phyloP scores from a whole-genome alignment of 2,888 invertebrate genomes.

The Hirtodrosophila cameraria region DNA sequence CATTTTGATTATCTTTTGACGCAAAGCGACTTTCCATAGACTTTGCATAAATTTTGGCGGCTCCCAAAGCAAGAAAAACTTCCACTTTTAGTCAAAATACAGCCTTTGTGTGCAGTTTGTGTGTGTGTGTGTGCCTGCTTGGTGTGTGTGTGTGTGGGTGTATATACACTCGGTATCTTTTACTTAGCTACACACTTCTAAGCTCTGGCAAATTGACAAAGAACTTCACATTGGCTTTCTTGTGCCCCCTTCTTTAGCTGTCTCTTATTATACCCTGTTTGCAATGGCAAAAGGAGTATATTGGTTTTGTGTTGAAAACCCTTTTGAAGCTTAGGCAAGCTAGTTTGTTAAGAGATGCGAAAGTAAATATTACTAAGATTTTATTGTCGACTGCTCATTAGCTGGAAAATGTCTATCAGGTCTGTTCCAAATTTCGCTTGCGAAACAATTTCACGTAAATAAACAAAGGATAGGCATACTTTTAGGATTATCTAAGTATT shows the following conservation, averaged over 20 bases:
- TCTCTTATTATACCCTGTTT: too few relatives aligned
- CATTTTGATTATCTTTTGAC: slow-evolving; percentile 69
- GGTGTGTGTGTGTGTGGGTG: slow-evolving; percentile 17
- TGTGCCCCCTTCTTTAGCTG: not conserved
- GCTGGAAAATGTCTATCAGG: too few relatives aligned
- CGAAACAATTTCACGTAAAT: too few relatives aligned
- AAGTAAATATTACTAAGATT: too few relatives aligned
- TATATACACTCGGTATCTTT: slow-evolving; percentile 58
- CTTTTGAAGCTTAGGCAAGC: too few relatives aligned
- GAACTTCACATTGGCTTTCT: slow-evolving; percentile 57
- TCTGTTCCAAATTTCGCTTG: too few relatives aligned
- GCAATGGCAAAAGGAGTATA: too few relatives aligned
- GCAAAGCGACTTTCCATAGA: slow-evolving; percentile 71
- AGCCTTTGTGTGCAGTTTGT: slow-evolving; percentile 4
- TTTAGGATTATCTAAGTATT: too few relatives aligned
- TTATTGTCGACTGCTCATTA: too few relatives aligned
- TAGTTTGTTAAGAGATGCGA: too few relatives aligned
- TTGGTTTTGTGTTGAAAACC: too few relatives aligned
- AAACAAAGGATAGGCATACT: too few relatives aligned
- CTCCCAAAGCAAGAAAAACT: slow-evolving; percentile 32
- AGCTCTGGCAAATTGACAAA: slow-evolving; percentile 77
- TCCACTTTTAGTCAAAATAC: slow-evolving; percentile 32
- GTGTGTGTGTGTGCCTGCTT: slow-evolving; percentile 9
- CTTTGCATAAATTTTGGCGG: slow-evolving; percentile 72
- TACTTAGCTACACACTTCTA: slow-evolving; percentile 71